A percentile compares a stretch with the other conserved stretches of the same genome.
Conservation (phyloP, 2,113 vertebrate genomes). For the Saimiri boliviensis region DNA sequence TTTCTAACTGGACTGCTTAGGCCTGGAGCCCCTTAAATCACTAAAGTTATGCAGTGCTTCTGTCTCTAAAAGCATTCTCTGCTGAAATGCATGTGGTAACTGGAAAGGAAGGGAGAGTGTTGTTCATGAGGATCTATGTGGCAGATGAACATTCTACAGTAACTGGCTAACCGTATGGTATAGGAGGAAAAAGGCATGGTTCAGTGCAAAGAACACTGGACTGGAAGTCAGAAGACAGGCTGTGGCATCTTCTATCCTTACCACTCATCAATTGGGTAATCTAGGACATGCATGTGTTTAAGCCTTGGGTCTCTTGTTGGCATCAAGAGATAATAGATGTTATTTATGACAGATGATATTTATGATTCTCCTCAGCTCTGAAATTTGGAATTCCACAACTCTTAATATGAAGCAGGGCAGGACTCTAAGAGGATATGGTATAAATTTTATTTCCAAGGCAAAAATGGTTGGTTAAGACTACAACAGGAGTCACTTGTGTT, state of each 20-base stretch:
- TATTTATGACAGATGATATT: background rate
- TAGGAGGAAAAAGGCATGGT: background rate
- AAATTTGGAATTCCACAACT: background rate
- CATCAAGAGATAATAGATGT: background rate
- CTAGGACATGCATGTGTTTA: background rate
- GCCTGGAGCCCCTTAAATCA: background rate
- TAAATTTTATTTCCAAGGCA: background rate
- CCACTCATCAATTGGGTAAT: background rate
- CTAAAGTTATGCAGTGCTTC: background rate
- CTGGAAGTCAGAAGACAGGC: background rate
- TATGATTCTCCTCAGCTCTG: background rate
- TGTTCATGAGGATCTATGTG: background rate
- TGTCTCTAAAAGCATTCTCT: constrained; percentile 21
- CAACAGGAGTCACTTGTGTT: background rate
- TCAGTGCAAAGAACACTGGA: background rate
- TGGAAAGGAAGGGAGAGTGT: background rate
- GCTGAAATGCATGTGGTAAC: background rate
- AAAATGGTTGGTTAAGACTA: background rate
- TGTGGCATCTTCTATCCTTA: background rate
- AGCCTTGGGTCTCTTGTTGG: background rate
- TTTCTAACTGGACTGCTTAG: background rate
- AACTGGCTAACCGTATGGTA: background rate
- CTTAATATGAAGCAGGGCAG: background rate
- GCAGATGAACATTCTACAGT: background rate
- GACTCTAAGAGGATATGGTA: background rate